Evolutionary conservation across 2,888 invertebrate genomes (phyloP).

Genomic region (Phlogophora meticulosa): DNA sequence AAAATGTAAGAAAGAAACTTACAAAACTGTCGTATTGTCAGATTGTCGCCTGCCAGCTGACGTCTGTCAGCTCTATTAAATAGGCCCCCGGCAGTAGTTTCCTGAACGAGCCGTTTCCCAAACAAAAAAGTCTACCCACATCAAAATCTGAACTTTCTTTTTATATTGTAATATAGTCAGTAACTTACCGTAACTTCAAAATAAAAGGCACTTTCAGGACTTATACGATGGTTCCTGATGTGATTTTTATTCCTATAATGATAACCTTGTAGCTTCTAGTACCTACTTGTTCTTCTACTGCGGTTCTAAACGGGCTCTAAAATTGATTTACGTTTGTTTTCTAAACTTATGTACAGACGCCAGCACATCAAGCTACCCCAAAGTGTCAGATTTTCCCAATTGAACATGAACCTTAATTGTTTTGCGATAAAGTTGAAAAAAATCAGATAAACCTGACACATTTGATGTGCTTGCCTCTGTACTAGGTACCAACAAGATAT

Average conservation of each 20-base stretch:
- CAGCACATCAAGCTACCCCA: too few relatives aligned
- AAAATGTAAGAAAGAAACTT: too few relatives aligned
- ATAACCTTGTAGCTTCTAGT: slow-evolving; percentile 19
- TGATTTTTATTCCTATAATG: slow-evolving; percentile 43
- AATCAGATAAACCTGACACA: too few relatives aligned
- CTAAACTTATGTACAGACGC: neutral
- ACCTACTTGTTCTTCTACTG: slow-evolving; percentile 6
- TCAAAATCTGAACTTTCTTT: too few relatives aligned
- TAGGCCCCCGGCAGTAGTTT: neutral
- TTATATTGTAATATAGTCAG: neutral
- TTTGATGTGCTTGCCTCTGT: too few relatives aligned
- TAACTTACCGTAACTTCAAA: slow-evolving; percentile 1
- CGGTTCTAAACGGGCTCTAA: slow-evolving; percentile 14
- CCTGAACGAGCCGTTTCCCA: neutral
- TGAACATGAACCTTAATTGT: neutral
- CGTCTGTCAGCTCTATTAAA: too few relatives aligned
- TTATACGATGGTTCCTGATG: slow-evolving; percentile 15
- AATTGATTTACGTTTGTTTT: slow-evolving; percentile 30
- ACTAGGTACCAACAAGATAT: too few relatives aligned
- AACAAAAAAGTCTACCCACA: too few relatives aligned
- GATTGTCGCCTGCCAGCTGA: too few relatives aligned
- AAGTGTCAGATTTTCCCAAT: neutral
- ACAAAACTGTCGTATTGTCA: too few relatives aligned
- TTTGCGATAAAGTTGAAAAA: neutral
- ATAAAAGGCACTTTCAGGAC: slow-evolving; percentile 32